Evolutionary conservation across 2,113 vertebrate genomes (phyloP), one percentile per base, ranked within the genome.

Genomic region (Laticauda colubrina): DNA sequence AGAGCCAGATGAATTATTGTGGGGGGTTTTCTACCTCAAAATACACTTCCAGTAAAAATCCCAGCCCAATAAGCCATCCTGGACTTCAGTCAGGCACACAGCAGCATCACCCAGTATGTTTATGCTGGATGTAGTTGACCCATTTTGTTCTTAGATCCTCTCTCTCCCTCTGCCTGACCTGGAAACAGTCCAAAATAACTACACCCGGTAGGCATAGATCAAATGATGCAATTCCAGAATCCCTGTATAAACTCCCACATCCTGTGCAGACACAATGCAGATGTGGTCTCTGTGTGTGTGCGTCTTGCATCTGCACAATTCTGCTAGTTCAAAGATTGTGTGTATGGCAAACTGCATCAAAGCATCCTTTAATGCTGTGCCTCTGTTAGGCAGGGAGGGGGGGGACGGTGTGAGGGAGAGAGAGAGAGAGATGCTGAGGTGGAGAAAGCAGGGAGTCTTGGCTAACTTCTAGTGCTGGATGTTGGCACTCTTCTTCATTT

Each of bases 131-230:
- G 43, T 86, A 55, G 75, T 18, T 85, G 75, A 56, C 53, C 53
- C 56, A 43, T 7, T 24, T 57, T 91, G 26, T n/a, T 86, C 29
- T 29, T 43, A 86, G 90, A 56, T 85, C 23, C 54, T 7, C 69
- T 43, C 34, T 43, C 57, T 24, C 57, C 26, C 8, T 61, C 34
- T 85, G 53, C 51, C 34, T 91, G 54, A 91, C 24, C 34, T 57
- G 75, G 90, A 87, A 91, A 85, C 54, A 86, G 55, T 29, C 81
- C 90, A 91, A 59, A 55, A 59, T 85, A 59, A 29, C 55, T 45
- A 29, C 23, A 24, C 53, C 43, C 3, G 10, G 90, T 91, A 59
- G 90, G 45, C 54, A 86, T 59, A 57, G 26, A 86, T 86, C 11
- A 39, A 57, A 86, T 29, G 39, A 85, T 2, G 24, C 34, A 20